A percentile compares a stretch with the other conserved stretches of the same genome.
Evolutionary conservation across 2,113 vertebrate species (phyloP).

Genomic region (Raja brachyura): DNA sequence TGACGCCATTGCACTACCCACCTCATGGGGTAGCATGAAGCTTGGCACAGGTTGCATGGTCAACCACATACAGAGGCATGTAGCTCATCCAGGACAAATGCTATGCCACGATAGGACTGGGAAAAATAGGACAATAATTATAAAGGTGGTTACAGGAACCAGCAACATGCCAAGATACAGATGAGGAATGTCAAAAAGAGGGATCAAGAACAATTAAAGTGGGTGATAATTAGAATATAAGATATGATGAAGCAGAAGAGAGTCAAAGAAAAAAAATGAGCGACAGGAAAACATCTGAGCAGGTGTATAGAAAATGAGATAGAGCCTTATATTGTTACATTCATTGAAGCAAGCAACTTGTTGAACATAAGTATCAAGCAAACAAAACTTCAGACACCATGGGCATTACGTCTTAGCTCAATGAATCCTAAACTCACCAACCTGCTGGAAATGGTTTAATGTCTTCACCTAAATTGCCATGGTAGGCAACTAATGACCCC

Average conservation of each 20-base stretch:
- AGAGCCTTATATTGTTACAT: background rate
- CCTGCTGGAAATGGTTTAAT: background rate
- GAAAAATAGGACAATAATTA: no score
- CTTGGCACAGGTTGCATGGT: background rate
- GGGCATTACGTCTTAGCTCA: no score
- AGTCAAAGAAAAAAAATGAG: background rate
- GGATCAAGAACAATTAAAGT: background rate
- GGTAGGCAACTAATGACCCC: background rate
- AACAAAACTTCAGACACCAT: background rate
- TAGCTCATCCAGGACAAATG: background rate
- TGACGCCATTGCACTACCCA: background rate
- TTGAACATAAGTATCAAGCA: background rate
- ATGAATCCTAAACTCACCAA: background rate
- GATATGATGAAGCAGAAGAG: background rate
- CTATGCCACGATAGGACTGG: no score
- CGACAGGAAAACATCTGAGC: background rate
- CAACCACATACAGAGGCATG: background rate
- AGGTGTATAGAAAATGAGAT: background rate
- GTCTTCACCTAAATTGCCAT: background rate
- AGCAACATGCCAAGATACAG: background rate
- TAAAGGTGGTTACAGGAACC: no score
- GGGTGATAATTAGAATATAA: background rate
- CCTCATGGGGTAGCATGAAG: background rate
- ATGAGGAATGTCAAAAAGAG: background rate
- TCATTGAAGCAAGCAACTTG: background rate